A percentile compares a stretch with the other conserved stretches of the same genome.
These are phyloP conservation scores for Aramus guarauna DNA, from an alignment of 2,113 vertebrate species.

Conservation along the genomic window DNA sequence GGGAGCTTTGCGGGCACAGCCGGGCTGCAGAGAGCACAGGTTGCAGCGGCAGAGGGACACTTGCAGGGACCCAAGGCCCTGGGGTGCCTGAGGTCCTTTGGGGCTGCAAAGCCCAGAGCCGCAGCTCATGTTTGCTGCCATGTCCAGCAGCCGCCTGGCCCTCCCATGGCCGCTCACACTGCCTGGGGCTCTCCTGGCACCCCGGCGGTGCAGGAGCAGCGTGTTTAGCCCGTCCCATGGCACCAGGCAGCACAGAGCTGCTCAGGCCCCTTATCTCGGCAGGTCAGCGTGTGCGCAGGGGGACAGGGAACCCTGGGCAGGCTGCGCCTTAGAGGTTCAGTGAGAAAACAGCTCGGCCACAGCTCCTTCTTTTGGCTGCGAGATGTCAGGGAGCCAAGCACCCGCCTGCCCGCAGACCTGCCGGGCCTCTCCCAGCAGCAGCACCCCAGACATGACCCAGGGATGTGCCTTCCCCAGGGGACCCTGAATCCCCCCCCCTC, in stretches of 20 bases:
- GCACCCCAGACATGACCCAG: neutral
- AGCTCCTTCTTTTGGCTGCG: neutral
- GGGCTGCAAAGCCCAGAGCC: neutral
- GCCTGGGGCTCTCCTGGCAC: neutral
- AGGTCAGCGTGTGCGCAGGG: neutral
- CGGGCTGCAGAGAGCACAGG: neutral
- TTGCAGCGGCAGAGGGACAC: neutral
- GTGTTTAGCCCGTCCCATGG: neutral
- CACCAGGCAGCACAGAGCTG: neutral
- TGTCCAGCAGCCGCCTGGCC: neutral
- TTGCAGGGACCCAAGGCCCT: neutral
- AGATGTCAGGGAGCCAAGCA: neutral
- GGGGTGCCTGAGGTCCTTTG: neutral
- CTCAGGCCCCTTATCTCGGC: fast-evolving
- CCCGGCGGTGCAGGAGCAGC: neutral
- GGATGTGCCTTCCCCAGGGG: neutral
- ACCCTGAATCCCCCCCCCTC: neutral
- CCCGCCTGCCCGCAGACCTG: neutral
- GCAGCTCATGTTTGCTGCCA: neutral
- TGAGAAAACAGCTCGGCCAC: neutral
- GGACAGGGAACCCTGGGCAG: neutral
- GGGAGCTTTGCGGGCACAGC: neutral
- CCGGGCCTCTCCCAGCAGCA: neutral
- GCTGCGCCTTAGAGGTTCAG: neutral
- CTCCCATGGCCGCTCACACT: fast-evolving